These are phyloP conservation scores for Bradypus variegatus DNA, from an alignment of 2,797 vertebrate genomes.

Conservation along the genomic window DNA sequence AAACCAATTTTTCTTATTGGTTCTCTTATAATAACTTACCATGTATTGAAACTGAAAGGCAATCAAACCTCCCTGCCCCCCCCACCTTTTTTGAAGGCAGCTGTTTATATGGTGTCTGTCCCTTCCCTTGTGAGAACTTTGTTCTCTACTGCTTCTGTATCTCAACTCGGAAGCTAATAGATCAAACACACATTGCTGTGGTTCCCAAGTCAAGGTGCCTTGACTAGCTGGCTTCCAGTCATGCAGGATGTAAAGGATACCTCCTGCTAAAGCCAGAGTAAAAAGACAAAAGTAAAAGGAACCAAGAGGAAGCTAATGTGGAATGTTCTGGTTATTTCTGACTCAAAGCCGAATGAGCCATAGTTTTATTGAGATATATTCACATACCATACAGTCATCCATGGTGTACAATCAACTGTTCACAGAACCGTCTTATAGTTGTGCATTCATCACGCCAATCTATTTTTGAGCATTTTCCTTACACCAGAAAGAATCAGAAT, in stretches of 20 bases:
- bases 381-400: too few relatives aligned
- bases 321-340: constrained; percentile 30
- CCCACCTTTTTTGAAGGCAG: neutral
- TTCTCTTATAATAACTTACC: neutral
- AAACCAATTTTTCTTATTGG: constrained; percentile 51
- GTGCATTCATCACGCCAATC: too few relatives aligned
- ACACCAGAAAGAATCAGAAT: too few relatives aligned
- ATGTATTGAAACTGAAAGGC: neutral
- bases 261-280: neutral
- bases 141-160: neutral
- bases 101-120: neutral
- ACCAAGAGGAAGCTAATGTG: neutral
- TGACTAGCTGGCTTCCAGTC: neutral
- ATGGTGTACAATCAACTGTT: too few relatives aligned
- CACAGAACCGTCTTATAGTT: too few relatives aligned
- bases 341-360: neutral
- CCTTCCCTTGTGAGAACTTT: neutral
- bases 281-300: neutral
- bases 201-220: neutral
- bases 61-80: neutral
- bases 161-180: neutral
- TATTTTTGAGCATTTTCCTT: too few relatives aligned
- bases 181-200: neutral
- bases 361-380: neutral
- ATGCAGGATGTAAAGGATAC: neutral